phyloP scores from a whole-genome alignment of 1,140 invertebrate species.

The Drosophila lacteicornis region DNA sequence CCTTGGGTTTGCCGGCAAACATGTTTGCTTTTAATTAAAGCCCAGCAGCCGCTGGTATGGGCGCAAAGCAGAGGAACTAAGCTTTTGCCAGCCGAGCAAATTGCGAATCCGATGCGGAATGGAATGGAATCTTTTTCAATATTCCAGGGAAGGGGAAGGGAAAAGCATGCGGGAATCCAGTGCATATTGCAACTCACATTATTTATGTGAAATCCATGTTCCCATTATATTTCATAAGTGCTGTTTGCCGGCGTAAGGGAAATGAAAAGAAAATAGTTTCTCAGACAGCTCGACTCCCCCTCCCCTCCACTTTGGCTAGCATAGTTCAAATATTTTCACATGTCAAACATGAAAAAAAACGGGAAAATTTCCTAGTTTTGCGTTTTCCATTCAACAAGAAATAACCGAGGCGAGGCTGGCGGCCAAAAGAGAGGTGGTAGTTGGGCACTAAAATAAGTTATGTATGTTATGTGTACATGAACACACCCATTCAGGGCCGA shows the following conservation, averaged over 20 bases:
- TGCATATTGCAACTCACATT: constrained; percentile 31
- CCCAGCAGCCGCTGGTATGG: constrained; percentile 12
- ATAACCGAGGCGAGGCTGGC: constrained; percentile 18
- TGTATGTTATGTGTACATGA: constrained; percentile 24
- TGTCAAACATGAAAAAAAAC: constrained; percentile 51
- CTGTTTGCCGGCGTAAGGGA: constrained; percentile 21
- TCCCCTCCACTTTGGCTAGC: constrained; percentile 3
- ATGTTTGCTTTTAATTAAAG: constrained; percentile 80
- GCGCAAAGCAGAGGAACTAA: constrained; percentile 10
- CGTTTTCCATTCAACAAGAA: constrained; percentile 30
- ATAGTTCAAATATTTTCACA: constrained; percentile 68
- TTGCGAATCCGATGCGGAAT: constrained; percentile 30
- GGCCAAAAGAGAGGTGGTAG: constrained; percentile 19
- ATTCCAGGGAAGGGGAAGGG: background rate
- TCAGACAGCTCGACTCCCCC: constrained; percentile 43
- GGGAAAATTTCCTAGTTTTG: constrained; percentile 32
- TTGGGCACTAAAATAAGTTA: constrained; percentile 63
- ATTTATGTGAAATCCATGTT: constrained; percentile 50
- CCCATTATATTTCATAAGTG: constrained; percentile 63
- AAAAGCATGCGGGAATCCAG: background rate
- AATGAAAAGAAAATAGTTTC: constrained; percentile 79
- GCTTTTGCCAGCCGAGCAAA: constrained; percentile 27
- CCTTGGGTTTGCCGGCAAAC: constrained; percentile 65
- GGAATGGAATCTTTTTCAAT: constrained; percentile 45
- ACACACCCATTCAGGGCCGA: constrained; percentile 35